Evolutionary conservation across 2,888 invertebrate species (phyloP), one percentile per base, ranked within the genome.

Genomic region (Bombyx huttoni): DNA sequence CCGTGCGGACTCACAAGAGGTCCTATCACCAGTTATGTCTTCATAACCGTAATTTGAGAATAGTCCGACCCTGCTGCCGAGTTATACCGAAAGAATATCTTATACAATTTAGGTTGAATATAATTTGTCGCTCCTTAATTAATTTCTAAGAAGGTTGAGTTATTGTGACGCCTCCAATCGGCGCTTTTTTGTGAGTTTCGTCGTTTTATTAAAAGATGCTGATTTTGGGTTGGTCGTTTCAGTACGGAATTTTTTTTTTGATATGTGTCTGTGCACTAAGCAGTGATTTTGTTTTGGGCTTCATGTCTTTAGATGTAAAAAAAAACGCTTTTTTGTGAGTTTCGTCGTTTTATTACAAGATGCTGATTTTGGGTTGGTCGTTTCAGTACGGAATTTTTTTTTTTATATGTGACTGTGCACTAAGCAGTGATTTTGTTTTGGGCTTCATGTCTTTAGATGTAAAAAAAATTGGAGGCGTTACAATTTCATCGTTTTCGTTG

Each of bases 51-150:
- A n/a, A 70, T 73, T 63, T 67, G 59, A 70, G 70, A 73, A 71
- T 68, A 68, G 65, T 57, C 64, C 63, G 53, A 57, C 63, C 59
- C 63, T 64, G 67, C 68, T 69, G 64, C 40, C 40, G 40, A 66
- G 69, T 67, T 62, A 61, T 63, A 63, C 62, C 60, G 58, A 66
- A 74, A 73, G 71, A 69, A 75, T 72, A 64, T 66, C 67, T 74
- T 68, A 72, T 76, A 73, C 64, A 73, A 70, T 75, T 74, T 62
- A 58, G 56, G 61, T 59, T 64, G 65, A 73, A 71, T 71, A 68
- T 74, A 71, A 76, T 79, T 79, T 74, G 71, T 69, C 68, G 62
- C 64, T 61, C 54, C 65, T 62, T 73, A 75, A 80, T 79, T 78
- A 75, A 75, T 77, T 74, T 75, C 67, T 72, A 70, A 73, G 68